A percentile compares a stretch with the other conserved stretches of the same genome.
Evolutionary conservation across 2,113 vertebrate genomes (phyloP).

Genomic region (Gobius niger): DNA sequence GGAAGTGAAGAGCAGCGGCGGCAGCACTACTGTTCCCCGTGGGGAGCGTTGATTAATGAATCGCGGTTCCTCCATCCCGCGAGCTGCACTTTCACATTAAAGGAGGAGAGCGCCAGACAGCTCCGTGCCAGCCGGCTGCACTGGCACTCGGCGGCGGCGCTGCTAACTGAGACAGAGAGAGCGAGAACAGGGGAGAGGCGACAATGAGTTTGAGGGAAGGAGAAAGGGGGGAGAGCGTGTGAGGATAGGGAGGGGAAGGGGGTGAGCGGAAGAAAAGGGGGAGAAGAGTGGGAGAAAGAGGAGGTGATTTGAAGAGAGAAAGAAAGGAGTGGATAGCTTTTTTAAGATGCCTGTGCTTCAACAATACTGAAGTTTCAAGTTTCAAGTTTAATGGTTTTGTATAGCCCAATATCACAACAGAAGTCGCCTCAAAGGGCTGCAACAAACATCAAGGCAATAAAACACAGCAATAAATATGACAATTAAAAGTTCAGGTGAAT

Average conservation of each 20-base stretch:
- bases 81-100: slow-evolving; percentile 58
- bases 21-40: slow-evolving; percentile 40
- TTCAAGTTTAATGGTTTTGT: too few relatives aligned
- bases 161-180: slow-evolving; percentile 41
- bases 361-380: too few relatives aligned
- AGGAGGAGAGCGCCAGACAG: slow-evolving; percentile 48
- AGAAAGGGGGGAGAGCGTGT: slow-evolving; percentile 46
- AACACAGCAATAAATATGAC: too few relatives aligned
- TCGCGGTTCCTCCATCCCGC: slow-evolving; percentile 67
- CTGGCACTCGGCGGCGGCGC: slow-evolving; percentile 48
- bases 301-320: background rate
- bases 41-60: slow-evolving; percentile 74
- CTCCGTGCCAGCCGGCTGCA: slow-evolving; percentile 47
- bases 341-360: too few relatives aligned
- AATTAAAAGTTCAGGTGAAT: too few relatives aligned
- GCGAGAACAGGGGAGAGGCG: background rate
- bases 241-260: slow-evolving; percentile 26
- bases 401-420: too few relatives aligned
- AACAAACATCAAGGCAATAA: too few relatives aligned
- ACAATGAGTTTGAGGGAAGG: slow-evolving; percentile 40
- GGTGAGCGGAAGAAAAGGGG: slow-evolving; percentile 6
- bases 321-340: background rate
- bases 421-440: too few relatives aligned
- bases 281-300: background rate
- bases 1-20: slow-evolving; percentile 39